Evolutionary conservation across 2,888 invertebrate genomes (phyloP), one percentile per base, ranked within the genome.

Genomic region (Oegoconia quadripuncta): DNA sequence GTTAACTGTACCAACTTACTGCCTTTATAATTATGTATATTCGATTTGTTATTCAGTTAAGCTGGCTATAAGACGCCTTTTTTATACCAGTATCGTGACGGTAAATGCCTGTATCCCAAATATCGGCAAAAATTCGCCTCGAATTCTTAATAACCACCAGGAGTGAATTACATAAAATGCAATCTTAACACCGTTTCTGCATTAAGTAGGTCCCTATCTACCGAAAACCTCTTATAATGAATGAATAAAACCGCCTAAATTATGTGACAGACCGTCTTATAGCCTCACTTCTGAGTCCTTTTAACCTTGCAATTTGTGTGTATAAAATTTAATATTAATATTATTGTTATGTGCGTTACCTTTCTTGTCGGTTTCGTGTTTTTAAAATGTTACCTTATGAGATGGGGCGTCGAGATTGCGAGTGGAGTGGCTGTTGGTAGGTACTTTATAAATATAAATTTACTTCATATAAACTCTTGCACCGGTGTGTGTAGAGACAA

Each of bases 391-490:
- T 68, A 73, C 52, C 46, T 59, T 55, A 56, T 55, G 56, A 74
- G 75, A 80, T 78, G 73, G 75, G 72, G 72, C 65, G 70, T 60
- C 50, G 72, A 80, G 83, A 83, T 83, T 84, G 77, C 72, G 66
- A 57, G 59, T 52, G 52, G 64, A 73, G 68, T 65, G 52, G 64
- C 74, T n/a, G n/a, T n/a, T n/a, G 81, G 57, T 60, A 78, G 61
- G 59, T 65, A 74, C 73, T 30, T 30, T 30, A 74, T 64, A 72
- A 66, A 56, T 56, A 48, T 39, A 38, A 40, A 44, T 38, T 44
- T 39, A n/a, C n/a, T n/a, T n/a, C n/a, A n/a, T n/a, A n/a, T n/a
- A n/a, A n/a, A n/a, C n/a, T n/a, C n/a, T n/a, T n/a, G n/a, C n/a
- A n/a, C n/a, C n/a, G n/a, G n/a, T n/a, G n/a, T n/a, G n/a, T n/a